A percentile compares a stretch with the other conserved stretches of the same genome.
Conservation (phyloP, 2,113 vertebrate genomes). For the Eleginops maclovinus region DNA sequence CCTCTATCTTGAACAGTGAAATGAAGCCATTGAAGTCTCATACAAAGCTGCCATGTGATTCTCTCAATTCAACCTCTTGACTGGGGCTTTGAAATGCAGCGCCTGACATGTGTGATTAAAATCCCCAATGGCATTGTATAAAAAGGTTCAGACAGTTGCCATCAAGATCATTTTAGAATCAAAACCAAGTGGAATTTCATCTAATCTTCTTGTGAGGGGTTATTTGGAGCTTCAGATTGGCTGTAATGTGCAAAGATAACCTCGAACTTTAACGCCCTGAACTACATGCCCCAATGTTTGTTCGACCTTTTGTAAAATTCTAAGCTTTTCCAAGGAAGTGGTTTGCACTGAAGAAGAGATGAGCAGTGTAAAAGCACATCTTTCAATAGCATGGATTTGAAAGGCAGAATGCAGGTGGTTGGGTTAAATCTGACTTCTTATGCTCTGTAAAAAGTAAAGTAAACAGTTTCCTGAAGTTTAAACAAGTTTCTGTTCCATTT, state of each 20-base stretch:
- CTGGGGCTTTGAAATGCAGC: constrained; percentile 5
- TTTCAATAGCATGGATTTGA: constrained; percentile 37
- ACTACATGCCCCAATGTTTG: constrained; percentile 37
- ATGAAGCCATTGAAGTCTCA: not conserved
- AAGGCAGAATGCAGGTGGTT: constrained; percentile 19
- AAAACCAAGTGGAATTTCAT: constrained; percentile 42
- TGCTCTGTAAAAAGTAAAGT: not conserved
- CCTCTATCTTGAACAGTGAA: not conserved
- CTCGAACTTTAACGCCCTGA: constrained; percentile 20
- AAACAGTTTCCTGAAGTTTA: not conserved
- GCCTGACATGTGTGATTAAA: constrained; percentile 35
- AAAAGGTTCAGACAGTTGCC: constrained; percentile 25
- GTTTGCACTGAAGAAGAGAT: constrained; percentile 7
- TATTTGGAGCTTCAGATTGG: constrained; percentile 7
- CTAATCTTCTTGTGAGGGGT: constrained; percentile 38
- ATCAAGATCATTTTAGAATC: constrained; percentile 48
- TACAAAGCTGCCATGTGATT: constrained; percentile 1
- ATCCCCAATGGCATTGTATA: not conserved
- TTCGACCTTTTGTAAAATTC: constrained; percentile 27
- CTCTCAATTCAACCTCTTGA: constrained; percentile 1
- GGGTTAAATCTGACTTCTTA: constrained; percentile 6
- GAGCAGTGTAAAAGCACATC: constrained; percentile 23
- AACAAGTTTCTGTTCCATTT: not conserved
- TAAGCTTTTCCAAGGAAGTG: constrained; percentile 9
- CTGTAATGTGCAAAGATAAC: constrained; percentile 19